Percentiles rank a stretch among this genome's conserved stretches.
phyloP scores from a whole-genome alignment of 2,888 invertebrate genomes.

The Drosophila affinis region DNA sequence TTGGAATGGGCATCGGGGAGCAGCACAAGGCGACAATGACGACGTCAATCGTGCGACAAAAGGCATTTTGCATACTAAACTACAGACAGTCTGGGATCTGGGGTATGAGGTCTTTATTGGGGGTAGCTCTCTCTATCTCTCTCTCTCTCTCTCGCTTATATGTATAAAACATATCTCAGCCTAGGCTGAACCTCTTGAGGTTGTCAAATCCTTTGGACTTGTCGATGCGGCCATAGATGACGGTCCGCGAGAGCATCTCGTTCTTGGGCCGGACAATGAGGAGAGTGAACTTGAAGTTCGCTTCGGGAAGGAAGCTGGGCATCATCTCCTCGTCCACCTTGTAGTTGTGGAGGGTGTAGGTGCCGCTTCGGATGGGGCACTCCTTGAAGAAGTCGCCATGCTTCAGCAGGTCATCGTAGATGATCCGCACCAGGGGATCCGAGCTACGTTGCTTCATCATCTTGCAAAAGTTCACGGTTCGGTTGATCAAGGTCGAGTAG shows the following conservation, averaged over 20 bases:
- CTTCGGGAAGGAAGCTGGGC: slow-evolving; percentile 80
- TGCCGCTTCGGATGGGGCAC: slow-evolving; percentile 76
- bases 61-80: slow-evolving; percentile 79
- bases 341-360: slow-evolving; percentile 70
- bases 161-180: slow-evolving; percentile 43
- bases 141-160: no score
- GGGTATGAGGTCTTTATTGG: slow-evolving; percentile 26
- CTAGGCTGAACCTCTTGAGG: slow-evolving; percentile 81
- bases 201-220: slow-evolving; percentile 82
- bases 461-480: slow-evolving; percentile 73
- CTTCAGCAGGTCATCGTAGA: slow-evolving; percentile 77
- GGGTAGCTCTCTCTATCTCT: neutral
- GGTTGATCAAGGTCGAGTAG: slow-evolving; percentile 64
- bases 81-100: slow-evolving; percentile 34
- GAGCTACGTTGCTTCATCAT: slow-evolving; percentile 68
- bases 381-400: slow-evolving; percentile 71
- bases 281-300: slow-evolving; percentile 60
- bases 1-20: slow-evolving; percentile 15
- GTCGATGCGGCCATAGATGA: slow-evolving; percentile 72
- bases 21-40: slow-evolving; percentile 58
- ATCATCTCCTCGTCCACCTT: slow-evolving; percentile 79
- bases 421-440: slow-evolving; percentile 63
- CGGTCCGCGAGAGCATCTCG: slow-evolving; percentile 62
- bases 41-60: slow-evolving; percentile 72
- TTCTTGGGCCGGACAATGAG: slow-evolving; percentile 47